A percentile compares a stretch with the other conserved stretches of the same genome.
phyloP scores from a whole-genome alignment of 1,140 invertebrate species.

The silkworm (Bombyx mori) region DNA sequence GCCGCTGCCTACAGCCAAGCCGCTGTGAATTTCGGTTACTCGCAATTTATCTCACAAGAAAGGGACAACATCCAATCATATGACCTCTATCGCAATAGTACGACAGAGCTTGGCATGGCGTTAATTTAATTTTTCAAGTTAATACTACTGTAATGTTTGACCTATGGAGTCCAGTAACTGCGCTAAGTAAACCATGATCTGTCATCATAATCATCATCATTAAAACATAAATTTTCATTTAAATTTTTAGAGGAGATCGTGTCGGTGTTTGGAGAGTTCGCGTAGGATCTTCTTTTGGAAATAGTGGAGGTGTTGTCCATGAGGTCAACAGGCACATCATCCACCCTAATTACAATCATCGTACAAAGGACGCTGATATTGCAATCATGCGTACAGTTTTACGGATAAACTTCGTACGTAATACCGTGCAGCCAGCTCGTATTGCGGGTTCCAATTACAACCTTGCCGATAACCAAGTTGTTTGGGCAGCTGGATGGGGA shows the following conservation, averaged over 20 bases:
- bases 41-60: too few species aligned
- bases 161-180: too few species aligned
- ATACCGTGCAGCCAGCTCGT: constrained; percentile 7
- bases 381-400: constrained; percentile 39
- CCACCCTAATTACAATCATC: constrained; percentile 71
- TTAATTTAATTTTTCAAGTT: too few species aligned
- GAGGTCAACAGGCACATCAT: constrained; percentile 21
- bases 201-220: too few species aligned
- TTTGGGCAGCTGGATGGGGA: constrained; percentile 19
- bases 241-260: constrained; percentile 21
- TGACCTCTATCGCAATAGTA: too few species aligned
- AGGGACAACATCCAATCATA: too few species aligned
- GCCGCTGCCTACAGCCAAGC: too few species aligned
- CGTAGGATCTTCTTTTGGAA: constrained; percentile 27
- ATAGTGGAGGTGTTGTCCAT: constrained; percentile 25
- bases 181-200: too few species aligned
- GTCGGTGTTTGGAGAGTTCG: constrained; percentile 23
- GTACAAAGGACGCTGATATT: constrained; percentile 74
- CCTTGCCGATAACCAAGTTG: constrained; percentile 15
- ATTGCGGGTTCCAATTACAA: constrained; percentile 23
- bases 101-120: too few species aligned
- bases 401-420: constrained; percentile 38
- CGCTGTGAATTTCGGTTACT: too few species aligned
- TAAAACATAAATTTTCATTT: not conserved
- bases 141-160: too few species aligned